Evolutionary conservation across 2,797 vertebrate species (phyloP), one percentile per base, ranked within the genome.

Genomic region (Channa striata): DNA sequence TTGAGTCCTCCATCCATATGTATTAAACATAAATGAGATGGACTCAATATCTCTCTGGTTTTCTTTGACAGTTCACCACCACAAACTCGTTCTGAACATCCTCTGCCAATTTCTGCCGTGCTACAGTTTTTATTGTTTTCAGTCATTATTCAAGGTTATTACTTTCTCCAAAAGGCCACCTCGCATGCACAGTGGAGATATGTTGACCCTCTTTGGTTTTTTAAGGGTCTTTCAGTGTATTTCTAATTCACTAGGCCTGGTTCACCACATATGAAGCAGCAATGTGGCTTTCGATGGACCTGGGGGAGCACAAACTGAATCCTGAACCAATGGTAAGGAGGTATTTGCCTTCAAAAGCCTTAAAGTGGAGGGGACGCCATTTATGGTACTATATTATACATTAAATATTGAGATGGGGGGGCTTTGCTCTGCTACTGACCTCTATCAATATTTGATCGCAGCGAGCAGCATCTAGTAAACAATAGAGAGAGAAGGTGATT

Each of bases 1-100:
- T 86, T 82, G 80, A 80, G 81, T 86, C 62, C 64, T 82, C 75
- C 74, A 71, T 84, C 80, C 82, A 71, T 84, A 75, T 74, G 54
- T 72, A 93, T 94, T 81, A 92, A 93, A 93, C 76, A 92, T 91
- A 81, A 83, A 92, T 90, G 87, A 93, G 89, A 85, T 62, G 48
- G 68, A 79, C 83, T 91, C 83, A 85, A 84, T 91, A 92, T 86
- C 87, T 70, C 66, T 76, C 66, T 36, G 80, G 64, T 74, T 69
- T 68, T 80, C 80, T 75, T 68, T 87, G 76, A 52, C 50, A 71
- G 63, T 77, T 86, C 72, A 69, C 72, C 46, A 68, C 14, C 54
- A 54, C 71, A 71, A 56, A 46, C 11, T 57, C 77, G 34, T 49
- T 78, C 68, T 9, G 44, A 78, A 50, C 56, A 33, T 78, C 74